These are phyloP conservation scores for Aricia agestis DNA, from an alignment of 1,140 invertebrate genomes.

Conservation along the genomic window DNA sequence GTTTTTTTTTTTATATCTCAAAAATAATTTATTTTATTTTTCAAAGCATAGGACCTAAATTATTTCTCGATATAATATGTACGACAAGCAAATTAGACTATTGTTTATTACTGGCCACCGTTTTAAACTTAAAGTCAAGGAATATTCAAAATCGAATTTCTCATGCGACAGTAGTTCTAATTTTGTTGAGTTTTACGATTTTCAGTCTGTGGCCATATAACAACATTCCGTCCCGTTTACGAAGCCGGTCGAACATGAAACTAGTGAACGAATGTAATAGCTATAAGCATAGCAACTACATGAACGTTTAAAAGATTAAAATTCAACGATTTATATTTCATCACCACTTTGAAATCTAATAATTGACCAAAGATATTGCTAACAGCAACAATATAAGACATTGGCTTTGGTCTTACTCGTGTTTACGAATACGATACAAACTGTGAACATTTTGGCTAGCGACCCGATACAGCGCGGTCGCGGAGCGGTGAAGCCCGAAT, in stretches of 20 bases:
- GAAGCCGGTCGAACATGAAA: slow-evolving; percentile 11
- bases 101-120: too few species aligned
- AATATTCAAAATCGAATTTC: too few species aligned
- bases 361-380: slow-evolving; percentile 75
- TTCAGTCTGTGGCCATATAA: neutral
- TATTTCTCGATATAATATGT: too few species aligned
- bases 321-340: slow-evolving; percentile 55
- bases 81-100: too few species aligned
- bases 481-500: slow-evolving; percentile 49
- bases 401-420: slow-evolving; percentile 64
- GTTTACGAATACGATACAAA: slow-evolving; percentile 55
- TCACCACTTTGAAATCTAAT: slow-evolving; percentile 65
- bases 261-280: slow-evolving; percentile 20
- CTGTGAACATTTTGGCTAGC: slow-evolving; percentile 29
- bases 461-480: slow-evolving; percentile 17
- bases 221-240: slow-evolving; percentile 15
- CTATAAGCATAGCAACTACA: slow-evolving; percentile 35
- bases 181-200: neutral
- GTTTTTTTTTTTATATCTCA: too few species aligned
- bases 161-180: neutral
- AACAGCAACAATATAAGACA: slow-evolving; percentile 64
- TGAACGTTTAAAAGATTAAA: slow-evolving; percentile 52
- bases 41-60: too few species aligned
- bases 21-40: too few species aligned
- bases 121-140: too few species aligned